A percentile compares a stretch with the other conserved stretches of the same genome.
Evolutionary conservation across 2,113 vertebrate species (phyloP).

Genomic region (Lophura nycthemera): DNA sequence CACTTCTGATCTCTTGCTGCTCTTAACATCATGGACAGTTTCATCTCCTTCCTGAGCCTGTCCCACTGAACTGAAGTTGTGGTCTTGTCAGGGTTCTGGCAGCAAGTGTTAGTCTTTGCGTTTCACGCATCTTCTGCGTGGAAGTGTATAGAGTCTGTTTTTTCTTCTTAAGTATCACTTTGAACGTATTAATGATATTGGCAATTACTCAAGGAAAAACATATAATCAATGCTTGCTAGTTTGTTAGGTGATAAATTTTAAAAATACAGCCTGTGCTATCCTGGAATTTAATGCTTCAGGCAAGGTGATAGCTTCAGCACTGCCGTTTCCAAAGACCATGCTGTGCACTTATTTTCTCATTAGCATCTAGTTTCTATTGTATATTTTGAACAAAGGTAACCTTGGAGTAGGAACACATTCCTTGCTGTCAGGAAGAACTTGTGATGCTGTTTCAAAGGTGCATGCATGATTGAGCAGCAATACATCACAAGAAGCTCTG

Average conservation of each 20-base stretch:
- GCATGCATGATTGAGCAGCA: constrained; percentile 74
- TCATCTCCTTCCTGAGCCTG: not conserved
- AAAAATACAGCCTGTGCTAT: constrained; percentile 35
- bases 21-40: not conserved
- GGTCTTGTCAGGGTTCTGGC: not conserved
- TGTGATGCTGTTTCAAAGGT: constrained; percentile 71
- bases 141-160: not conserved
- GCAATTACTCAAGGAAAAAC: constrained; percentile 67
- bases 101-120: not conserved
- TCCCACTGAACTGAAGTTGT: not conserved
- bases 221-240: constrained; percentile 58
- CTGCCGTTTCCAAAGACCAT: constrained; percentile 45
- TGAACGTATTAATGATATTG: constrained; percentile 55
- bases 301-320: constrained; percentile 63
- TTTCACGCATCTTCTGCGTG: not conserved
- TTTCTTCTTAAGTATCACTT: constrained; percentile 25
- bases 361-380: constrained; percentile 75
- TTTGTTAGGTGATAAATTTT: constrained; percentile 43
- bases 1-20: not conserved
- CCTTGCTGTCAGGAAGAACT: constrained; percentile 73
- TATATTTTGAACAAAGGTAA: constrained; percentile 74
- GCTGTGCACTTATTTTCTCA: constrained; percentile 74
- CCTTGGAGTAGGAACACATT: constrained; percentile 67
- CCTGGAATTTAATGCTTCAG: constrained; percentile 66
- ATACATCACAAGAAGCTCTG: constrained; percentile 62